These are phyloP conservation scores for Pandion haliaetus DNA, from an alignment of 2,113 vertebrate genomes.

Conservation along the genomic window DNA sequence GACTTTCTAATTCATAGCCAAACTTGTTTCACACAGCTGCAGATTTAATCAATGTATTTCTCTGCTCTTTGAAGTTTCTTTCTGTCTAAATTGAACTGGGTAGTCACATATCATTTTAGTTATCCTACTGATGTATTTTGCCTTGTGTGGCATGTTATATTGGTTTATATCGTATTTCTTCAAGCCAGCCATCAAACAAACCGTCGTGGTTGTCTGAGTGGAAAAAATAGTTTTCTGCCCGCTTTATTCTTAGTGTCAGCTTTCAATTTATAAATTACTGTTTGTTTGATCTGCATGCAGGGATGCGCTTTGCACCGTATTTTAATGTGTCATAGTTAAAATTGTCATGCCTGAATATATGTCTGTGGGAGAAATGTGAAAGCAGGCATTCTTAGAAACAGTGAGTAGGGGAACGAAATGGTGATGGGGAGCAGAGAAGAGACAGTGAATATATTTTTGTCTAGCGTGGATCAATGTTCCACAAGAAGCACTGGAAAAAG, in stretches of 20 bases:
- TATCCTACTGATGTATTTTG: background rate
- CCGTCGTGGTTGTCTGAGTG: background rate
- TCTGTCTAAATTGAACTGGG: background rate
- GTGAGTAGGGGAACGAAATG: background rate
- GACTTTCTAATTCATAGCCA: background rate
- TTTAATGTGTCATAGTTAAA: background rate
- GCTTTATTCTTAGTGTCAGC: background rate
- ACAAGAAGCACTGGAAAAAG: background rate
- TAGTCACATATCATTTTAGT: background rate
- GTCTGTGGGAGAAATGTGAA: background rate
- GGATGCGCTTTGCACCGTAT: background rate
- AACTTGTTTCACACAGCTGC: background rate
- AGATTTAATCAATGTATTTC: background rate
- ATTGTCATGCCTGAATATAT: background rate
- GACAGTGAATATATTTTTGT: background rate
- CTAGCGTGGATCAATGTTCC: background rate
- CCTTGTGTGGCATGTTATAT: background rate
- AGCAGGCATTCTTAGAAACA: background rate
- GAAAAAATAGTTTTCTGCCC: background rate
- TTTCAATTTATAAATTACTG: background rate
- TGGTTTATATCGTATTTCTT: background rate
- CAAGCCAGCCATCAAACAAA: background rate
- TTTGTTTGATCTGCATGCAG: background rate
- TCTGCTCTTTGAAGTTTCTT: background rate
- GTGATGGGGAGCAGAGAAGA: background rate